Evolutionary conservation across 2,888 invertebrate genomes (phyloP).

Genomic region (Apamea crenata): DNA sequence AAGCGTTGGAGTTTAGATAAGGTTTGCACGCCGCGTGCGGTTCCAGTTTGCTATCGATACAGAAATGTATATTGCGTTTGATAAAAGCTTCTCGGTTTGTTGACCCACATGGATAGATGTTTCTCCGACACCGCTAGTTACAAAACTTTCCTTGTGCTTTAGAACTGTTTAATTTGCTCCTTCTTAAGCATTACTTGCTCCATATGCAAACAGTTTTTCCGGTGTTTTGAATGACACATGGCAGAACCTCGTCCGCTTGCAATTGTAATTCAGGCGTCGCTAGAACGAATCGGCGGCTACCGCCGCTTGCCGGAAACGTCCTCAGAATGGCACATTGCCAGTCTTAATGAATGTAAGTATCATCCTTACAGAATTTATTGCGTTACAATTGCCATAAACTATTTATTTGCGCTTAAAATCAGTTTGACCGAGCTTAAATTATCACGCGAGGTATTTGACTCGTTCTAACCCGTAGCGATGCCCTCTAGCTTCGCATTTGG

Average conservation of each 20-base stretch:
- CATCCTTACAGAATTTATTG: constrained; percentile 77
- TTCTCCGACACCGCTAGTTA: constrained; percentile 29
- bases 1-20: constrained; percentile 83
- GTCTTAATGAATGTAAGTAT: constrained; percentile 79
- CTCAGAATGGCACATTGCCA: constrained; percentile 85
- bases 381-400: constrained; percentile 69
- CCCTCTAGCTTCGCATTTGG: constrained; percentile 67
- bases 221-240: constrained; percentile 79
- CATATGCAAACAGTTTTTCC: constrained; percentile 36
- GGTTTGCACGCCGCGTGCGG: constrained; percentile 74
- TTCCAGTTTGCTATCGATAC: constrained; percentile 79
- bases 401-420: constrained; percentile 62
- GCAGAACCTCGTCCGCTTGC: constrained; percentile 80
- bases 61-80: constrained; percentile 74
- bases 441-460: constrained; percentile 58
- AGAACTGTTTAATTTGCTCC: constrained; percentile 13
- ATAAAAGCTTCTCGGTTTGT: constrained; percentile 80
- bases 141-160: constrained; percentile 35
- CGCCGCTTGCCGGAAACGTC: constrained; percentile 85
- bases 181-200: constrained; percentile 9
- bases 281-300: constrained; percentile 82
- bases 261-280: constrained; percentile 84
- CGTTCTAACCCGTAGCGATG: constrained; percentile 55
- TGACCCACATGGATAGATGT: constrained; percentile 70
- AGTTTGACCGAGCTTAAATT: constrained; percentile 57